Percentiles rank a stretch among this genome's conserved stretches.
phyloP scores from a whole-genome alignment of 2,797 vertebrate genomes.

The Lagodon rhomboides region DNA sequence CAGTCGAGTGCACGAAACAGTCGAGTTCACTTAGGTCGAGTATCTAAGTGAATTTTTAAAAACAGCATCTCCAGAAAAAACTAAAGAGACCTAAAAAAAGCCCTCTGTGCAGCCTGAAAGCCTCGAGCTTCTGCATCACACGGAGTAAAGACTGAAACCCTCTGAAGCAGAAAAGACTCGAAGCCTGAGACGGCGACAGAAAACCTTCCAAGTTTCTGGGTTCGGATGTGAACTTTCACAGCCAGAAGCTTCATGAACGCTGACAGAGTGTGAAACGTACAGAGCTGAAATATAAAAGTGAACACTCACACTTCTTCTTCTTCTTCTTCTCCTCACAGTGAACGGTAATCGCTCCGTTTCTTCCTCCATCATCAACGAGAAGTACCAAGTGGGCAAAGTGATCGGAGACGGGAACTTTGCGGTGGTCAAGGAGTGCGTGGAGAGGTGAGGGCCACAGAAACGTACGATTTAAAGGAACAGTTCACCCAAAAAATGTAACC shows the following conservation, averaged over 20 bases:
- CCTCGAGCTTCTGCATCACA: neutral
- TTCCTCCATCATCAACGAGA: slow-evolving; percentile 92
- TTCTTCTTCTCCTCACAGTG: slow-evolving; percentile 72
- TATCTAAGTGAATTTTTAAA: slow-evolving; percentile 15
- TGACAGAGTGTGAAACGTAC: neutral
- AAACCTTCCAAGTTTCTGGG: neutral
- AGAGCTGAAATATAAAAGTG: neutral
- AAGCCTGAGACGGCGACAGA: neutral
- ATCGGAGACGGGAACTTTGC: slow-evolving; percentile 99
- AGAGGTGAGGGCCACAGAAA: slow-evolving; percentile 83
- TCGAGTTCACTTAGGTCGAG: no score
- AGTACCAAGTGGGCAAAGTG: slow-evolving; percentile 96
- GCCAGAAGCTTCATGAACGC: neutral
- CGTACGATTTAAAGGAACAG: neutral
- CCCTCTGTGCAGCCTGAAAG: neutral
- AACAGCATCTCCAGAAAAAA: slow-evolving; percentile 8
- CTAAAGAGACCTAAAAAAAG: neutral
- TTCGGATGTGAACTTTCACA: neutral
- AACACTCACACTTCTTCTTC: no score
- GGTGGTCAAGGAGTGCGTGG: slow-evolving; percentile 95
- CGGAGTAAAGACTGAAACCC: neutral
- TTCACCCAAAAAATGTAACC: neutral
- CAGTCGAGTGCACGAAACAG: no score
- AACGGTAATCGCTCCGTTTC: slow-evolving; percentile 92
- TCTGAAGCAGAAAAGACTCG: neutral